phyloP scores from a whole-genome alignment of 2,888 invertebrate genomes.

The Himalopsyche tibetana region DNA sequence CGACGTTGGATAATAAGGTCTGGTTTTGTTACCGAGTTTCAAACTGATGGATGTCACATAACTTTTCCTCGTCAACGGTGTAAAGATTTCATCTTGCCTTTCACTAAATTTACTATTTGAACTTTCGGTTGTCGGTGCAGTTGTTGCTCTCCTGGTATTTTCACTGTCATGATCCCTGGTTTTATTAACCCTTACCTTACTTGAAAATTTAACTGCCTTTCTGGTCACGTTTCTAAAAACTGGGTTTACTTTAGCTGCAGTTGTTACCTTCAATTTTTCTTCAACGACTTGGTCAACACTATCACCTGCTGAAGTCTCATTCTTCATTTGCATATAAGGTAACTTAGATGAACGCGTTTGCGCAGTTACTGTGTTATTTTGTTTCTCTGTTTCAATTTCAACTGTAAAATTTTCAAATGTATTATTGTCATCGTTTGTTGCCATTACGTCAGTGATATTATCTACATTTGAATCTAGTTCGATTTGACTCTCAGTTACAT shows the following conservation, averaged over 20 bases:
- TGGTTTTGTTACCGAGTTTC: constrained; percentile 72
- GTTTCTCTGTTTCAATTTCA: background rate
- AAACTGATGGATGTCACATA: constrained; percentile 76
- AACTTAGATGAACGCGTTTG: background rate
- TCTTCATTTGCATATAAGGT: background rate
- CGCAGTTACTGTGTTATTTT: background rate
- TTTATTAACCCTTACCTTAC: background rate
- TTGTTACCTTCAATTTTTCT: background rate
- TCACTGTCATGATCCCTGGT: constrained; percentile 32
- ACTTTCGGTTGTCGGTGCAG: constrained; percentile 50
- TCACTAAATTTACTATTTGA: constrained; percentile 55
- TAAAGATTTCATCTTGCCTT: constrained; percentile 62
- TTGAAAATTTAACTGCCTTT: constrained; percentile 7
- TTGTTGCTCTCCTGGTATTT: constrained; percentile 13
- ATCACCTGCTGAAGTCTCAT: background rate
- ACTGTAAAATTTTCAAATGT: background rate
- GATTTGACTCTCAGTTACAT: constrained; percentile 9
- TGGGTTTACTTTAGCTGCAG: background rate
- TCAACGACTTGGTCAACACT: background rate
- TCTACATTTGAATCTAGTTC: constrained; percentile 2
- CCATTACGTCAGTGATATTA: background rate
- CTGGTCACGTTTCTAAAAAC: background rate
- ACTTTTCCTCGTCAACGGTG: constrained; percentile 72
- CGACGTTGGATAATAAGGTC: constrained; percentile 60
- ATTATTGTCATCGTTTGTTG: background rate